These are phyloP conservation scores for Paramuricea clavata DNA, from an alignment of 92 coral and sea anemone species.

Conservation along the genomic window DNA sequence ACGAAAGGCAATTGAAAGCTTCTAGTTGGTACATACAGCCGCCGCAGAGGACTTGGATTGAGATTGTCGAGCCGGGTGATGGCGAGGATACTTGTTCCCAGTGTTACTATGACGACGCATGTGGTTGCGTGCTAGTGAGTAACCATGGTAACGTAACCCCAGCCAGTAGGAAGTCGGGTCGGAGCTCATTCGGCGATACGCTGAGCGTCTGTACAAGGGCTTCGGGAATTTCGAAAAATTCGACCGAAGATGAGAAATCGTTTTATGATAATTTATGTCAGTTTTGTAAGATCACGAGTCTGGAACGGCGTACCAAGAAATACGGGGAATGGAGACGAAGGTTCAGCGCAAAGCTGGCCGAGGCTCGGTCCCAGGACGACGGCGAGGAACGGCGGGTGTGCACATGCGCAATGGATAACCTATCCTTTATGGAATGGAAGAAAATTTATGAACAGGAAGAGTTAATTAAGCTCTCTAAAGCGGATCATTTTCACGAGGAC, in stretches of 20 bases:
- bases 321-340: constrained; percentile 51
- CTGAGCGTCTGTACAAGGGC: constrained; percentile 7
- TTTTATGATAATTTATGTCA: constrained; percentile 43
- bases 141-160: neutral
- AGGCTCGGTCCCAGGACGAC: neutral
- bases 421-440: constrained; percentile 40
- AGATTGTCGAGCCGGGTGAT: constrained; percentile 15
- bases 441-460: constrained; percentile 28
- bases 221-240: constrained; percentile 9
- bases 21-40: constrained; percentile 30
- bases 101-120: constrained; percentile 37
- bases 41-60: constrained; percentile 28
- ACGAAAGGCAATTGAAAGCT: constrained; percentile 38
- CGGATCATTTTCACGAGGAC: neutral
- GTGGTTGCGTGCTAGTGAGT: constrained; percentile 42
- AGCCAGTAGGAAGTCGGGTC: neutral
- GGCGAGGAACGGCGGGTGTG: neutral
- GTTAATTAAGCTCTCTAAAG: constrained; percentile 14
- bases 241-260: constrained; percentile 41
- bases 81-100: constrained; percentile 16
- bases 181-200: constrained; percentile 20
- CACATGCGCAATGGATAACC: constrained; percentile 39
- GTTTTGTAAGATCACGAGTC: constrained; percentile 33
- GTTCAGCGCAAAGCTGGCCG: constrained; percentile 32
- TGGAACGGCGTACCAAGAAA: constrained; percentile 27